Evolutionary conservation across 2,888 invertebrate species (phyloP).

Genomic region (Apamea anceps): DNA sequence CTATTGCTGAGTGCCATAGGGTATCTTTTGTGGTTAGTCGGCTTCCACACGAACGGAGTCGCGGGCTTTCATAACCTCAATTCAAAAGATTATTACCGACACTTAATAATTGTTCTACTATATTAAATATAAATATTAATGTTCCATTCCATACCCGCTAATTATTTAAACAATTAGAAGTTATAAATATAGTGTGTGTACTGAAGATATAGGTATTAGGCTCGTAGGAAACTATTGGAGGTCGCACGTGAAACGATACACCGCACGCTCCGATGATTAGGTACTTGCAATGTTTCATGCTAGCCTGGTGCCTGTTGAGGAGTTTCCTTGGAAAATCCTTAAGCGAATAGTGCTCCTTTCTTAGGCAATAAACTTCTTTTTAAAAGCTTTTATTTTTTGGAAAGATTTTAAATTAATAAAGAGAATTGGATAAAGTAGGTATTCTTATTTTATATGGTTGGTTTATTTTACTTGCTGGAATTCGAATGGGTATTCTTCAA

Average conservation of each 20-base stretch:
- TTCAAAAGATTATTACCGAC: not conserved
- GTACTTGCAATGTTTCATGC: constrained; percentile 44
- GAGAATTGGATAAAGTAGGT: not conserved
- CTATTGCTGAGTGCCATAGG: not conserved
- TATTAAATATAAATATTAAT: constrained; percentile 2
- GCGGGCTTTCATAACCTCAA: not conserved
- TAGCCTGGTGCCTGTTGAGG: constrained; percentile 34
- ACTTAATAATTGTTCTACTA: not conserved
- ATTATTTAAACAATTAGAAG: constrained; percentile 39
- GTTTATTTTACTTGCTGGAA: not conserved
- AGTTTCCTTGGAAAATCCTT: constrained; percentile 1
- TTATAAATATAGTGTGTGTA: constrained; percentile 21
- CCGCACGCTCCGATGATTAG: constrained; percentile 51
- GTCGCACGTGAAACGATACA: constrained; percentile 59
- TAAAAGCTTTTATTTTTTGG: no score
- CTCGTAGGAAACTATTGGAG: constrained; percentile 58
- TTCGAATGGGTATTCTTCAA: not conserved
- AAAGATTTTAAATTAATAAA: not conserved
- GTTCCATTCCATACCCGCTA: not conserved
- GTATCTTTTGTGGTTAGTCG: not conserved
- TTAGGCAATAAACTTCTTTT: not conserved
- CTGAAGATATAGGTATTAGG: constrained; percentile 12
- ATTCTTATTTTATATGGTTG: not conserved
- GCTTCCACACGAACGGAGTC: not conserved
- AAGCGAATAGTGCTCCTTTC: not conserved